phyloP scores from a whole-genome alignment of 2,113 vertebrate species.

The Emydura subglobosa region DNA sequence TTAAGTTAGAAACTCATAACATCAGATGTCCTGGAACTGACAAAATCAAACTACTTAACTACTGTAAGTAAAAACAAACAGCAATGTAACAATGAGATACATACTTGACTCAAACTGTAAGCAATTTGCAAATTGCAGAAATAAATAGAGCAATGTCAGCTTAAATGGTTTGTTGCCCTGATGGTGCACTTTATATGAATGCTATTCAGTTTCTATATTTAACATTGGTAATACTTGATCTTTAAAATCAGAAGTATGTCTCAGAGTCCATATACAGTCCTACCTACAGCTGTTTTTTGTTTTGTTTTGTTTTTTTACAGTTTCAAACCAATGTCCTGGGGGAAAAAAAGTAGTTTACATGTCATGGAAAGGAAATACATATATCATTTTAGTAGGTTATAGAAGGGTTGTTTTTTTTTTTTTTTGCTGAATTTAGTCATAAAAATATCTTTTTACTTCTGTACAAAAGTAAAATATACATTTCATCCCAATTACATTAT shows the following conservation, averaged over 20 bases:
- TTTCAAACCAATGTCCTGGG: slow-evolving; percentile 57
- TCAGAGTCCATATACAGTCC: slow-evolving; percentile 59
- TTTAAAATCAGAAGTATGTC: slow-evolving; percentile 74
- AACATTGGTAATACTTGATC: slow-evolving; percentile 52
- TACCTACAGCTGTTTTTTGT: slow-evolving; percentile 6
- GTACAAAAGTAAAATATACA: slow-evolving; percentile 76
- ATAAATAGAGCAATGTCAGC: slow-evolving; percentile 70
- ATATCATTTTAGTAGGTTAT: slow-evolving; percentile 12
- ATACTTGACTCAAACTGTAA: slow-evolving; percentile 73
- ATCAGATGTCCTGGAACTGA: slow-evolving; percentile 73
- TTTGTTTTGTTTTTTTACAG: slow-evolving; percentile 5
- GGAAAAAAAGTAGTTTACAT: slow-evolving; percentile 53
- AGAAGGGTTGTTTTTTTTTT: neutral
- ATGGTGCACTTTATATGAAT: slow-evolving; percentile 74
- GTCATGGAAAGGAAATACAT: slow-evolving; percentile 33
- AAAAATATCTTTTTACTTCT: slow-evolving; percentile 77
- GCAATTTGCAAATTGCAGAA: slow-evolving; percentile 63
- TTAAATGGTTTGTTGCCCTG: slow-evolving; percentile 80
- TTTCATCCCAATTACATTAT: slow-evolving; percentile 73
- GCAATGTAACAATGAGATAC: slow-evolving; percentile 67
- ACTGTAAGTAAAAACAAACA: slow-evolving; percentile 61
- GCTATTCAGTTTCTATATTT: slow-evolving; percentile 46
- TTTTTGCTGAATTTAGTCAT: slow-evolving; percentile 59
- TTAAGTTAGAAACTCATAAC: slow-evolving; percentile 82
- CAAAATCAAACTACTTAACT: slow-evolving; percentile 66